Conservation (phyloP, 2,888 invertebrate species). For the Drosophila heteroneura region DNA sequence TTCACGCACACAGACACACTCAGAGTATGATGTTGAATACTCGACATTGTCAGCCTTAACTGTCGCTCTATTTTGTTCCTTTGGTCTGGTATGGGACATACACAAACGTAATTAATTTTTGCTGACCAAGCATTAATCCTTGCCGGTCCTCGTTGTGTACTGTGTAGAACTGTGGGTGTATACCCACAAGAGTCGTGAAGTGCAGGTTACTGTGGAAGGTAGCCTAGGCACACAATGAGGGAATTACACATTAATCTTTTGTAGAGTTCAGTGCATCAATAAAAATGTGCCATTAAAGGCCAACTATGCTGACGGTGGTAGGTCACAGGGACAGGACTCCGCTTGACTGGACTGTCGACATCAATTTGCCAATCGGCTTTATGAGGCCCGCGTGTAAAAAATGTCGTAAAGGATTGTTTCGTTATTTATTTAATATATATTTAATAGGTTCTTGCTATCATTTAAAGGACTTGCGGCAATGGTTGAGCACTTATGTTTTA, state of each 20-base stretch:
- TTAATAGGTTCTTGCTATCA: conserved; percentile 2
- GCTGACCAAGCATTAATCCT: conserved; percentile 60
- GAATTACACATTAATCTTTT: conserved; percentile 54
- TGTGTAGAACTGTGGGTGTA: background rate
- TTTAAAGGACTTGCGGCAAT: background rate
- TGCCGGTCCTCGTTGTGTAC: conserved; percentile 16
- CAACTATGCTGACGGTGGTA: conserved; percentile 18
- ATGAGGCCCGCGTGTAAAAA: conserved; percentile 20
- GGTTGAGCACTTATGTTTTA: background rate
- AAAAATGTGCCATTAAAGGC: conserved; percentile 55
- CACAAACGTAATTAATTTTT: conserved; percentile 72
- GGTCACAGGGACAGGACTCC: conserved; percentile 1
- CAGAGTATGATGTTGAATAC: conserved; percentile 14
- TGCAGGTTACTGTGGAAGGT: conserved; percentile 1
- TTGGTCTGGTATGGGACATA: conserved; percentile 2
- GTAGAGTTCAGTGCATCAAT: conserved; percentile 60
- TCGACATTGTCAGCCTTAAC: conserved; percentile 29
- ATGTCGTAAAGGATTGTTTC: conserved; percentile 5
- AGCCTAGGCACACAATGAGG: conserved; percentile 15
- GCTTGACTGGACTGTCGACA: conserved; percentile 21
- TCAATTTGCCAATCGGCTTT: conserved; percentile 40
- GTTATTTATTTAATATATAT: conserved; percentile 14
- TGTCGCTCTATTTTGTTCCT: conserved; percentile 10
- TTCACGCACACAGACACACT: background rate
- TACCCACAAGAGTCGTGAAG: conserved; percentile 5